These are phyloP conservation scores for Nycticorax nycticorax DNA, from an alignment of 2,113 vertebrate species.

Conservation along the genomic window DNA sequence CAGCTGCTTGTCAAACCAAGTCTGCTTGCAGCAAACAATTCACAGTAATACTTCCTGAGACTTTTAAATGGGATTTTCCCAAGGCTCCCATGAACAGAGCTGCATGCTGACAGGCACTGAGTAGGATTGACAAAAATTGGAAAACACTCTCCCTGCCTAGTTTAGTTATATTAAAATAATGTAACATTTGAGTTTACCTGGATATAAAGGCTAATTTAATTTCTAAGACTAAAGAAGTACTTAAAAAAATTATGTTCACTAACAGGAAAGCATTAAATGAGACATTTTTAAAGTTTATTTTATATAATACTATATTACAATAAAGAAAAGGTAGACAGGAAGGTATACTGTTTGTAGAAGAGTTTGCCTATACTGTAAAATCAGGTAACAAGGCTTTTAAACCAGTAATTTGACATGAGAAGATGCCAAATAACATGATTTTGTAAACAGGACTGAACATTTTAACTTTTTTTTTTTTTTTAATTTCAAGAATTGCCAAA, in stretches of 20 bases:
- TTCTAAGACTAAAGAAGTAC: not conserved
- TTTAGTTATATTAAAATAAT: not conserved
- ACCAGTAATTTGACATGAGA: not conserved
- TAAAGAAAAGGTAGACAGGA: not conserved
- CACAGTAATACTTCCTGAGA: not conserved
- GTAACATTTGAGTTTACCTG: not conserved
- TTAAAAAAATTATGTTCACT: not conserved
- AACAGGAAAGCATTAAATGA: not conserved
- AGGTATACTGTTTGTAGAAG: not conserved
- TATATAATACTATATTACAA: not conserved
- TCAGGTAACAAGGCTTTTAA: not conserved
- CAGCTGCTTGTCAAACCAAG: not conserved
- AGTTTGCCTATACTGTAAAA: not conserved
- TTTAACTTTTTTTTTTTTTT: not conserved
- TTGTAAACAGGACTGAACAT: fast-evolving
- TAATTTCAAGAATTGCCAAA: not conserved
- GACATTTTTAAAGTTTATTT: not conserved
- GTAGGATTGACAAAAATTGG: not conserved
- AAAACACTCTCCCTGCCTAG: not conserved
- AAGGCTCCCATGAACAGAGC: not conserved
- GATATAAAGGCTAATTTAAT: not conserved
- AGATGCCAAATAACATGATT: not conserved
- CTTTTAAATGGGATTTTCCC: not conserved
- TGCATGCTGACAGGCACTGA: not conserved
- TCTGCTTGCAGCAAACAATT: not conserved